Evolutionary conservation across 2,888 invertebrate species (phyloP).

Genomic region (Argyresthia albistria): DNA sequence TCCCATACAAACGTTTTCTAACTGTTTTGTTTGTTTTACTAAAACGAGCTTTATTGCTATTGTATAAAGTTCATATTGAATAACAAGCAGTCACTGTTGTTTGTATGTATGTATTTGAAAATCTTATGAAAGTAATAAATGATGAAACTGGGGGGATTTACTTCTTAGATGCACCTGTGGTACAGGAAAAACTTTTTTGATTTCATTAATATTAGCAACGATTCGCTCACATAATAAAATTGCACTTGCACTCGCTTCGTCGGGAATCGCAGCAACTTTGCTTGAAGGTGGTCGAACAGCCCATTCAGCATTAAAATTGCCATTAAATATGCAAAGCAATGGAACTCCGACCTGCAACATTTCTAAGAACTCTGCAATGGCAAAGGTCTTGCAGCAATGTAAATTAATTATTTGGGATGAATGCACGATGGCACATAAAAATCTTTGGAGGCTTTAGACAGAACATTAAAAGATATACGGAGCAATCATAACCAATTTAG

Average conservation of each 20-base stretch:
- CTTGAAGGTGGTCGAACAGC: constrained; percentile 19
- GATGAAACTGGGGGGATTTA: neutral
- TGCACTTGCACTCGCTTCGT: constrained; percentile 8
- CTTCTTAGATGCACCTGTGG: constrained; percentile 4
- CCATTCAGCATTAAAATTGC: constrained; percentile 23
- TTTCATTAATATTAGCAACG: constrained; percentile 4
- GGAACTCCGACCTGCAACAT: constrained; percentile 14
- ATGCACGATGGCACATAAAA: no score
- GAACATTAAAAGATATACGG: no score
- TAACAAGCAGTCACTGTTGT: no score
- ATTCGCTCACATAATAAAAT: neutral
- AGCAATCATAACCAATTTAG: no score
- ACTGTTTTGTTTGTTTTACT: no score
- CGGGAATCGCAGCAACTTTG: constrained; percentile 17
- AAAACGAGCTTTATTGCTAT: no score
- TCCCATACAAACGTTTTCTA: no score
- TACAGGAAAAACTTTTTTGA: constrained; percentile 3
- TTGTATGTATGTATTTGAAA: neutral
- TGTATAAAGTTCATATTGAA: no score
- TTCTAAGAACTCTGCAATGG: constrained; percentile 17
- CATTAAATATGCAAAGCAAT: constrained; percentile 13
- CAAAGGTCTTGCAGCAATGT: constrained; percentile 18
- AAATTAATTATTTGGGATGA: no score
- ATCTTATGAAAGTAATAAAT: neutral
- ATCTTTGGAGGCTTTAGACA: no score